These are phyloP conservation scores for Ectemnius continuus DNA, from an alignment of 2,888 invertebrate species.

Conservation along the genomic window DNA sequence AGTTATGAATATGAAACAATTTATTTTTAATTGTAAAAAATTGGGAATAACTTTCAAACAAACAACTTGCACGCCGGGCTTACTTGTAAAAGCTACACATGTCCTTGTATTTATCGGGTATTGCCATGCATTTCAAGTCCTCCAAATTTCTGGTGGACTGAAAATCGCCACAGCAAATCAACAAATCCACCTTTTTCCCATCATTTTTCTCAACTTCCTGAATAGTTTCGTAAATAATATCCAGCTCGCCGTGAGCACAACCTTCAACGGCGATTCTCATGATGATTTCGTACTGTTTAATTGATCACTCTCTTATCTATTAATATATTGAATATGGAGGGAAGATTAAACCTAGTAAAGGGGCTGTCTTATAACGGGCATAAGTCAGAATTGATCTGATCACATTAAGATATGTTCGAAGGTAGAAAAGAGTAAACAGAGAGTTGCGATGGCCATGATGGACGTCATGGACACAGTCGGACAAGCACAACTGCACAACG, in stretches of 20 bases:
- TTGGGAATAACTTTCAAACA: too few species aligned
- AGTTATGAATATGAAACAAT: neutral
- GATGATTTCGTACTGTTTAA: slow-evolving; percentile 55
- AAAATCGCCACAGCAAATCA: slow-evolving; percentile 99
- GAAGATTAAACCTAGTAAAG: too few species aligned
- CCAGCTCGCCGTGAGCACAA: slow-evolving; percentile 98
- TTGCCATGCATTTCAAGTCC: slow-evolving; percentile 96
- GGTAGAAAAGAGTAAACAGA: too few species aligned
- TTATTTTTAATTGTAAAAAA: neutral
- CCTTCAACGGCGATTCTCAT: slow-evolving; percentile 98
- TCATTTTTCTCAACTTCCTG: slow-evolving; percentile 86
- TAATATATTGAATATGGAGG: neutral
- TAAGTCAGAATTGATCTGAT: too few species aligned
- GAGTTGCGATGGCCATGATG: too few species aligned
- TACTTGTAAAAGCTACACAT: slow-evolving; percentile 97
- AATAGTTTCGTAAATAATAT: slow-evolving; percentile 94
- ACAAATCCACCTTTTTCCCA: slow-evolving; percentile 89
- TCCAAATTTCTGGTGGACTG: slow-evolving; percentile 94
- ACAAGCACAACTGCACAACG: too few species aligned
- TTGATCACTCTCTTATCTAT: neutral
- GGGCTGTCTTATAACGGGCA: too few species aligned
- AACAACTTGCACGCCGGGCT: slow-evolving; percentile 62
- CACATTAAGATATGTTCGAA: too few species aligned
- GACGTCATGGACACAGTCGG: too few species aligned
- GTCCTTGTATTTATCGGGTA: slow-evolving; percentile 93